These are phyloP conservation scores for Trematomus bernacchii DNA, from an alignment of 2,797 vertebrate species.

Conservation along the genomic window DNA sequence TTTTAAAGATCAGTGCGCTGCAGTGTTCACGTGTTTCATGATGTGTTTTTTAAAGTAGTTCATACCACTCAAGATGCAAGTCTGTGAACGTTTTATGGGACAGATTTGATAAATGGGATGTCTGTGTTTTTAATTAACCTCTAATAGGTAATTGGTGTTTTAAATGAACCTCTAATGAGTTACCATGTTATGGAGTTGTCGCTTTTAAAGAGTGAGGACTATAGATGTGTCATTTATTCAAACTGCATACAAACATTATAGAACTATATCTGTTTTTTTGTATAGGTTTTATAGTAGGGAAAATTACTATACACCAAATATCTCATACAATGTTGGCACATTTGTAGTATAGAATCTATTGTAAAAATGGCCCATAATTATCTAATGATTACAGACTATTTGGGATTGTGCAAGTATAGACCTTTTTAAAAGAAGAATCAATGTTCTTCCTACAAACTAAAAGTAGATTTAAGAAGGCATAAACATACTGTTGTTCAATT, in stretches of 20 bases:
- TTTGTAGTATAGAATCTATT: neutral
- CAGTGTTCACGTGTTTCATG: neutral
- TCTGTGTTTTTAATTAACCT: neutral
- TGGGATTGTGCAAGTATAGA: neutral
- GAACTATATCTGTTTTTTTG: neutral
- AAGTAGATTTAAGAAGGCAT: neutral
- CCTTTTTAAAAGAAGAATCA: neutral
- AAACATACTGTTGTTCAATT: neutral
- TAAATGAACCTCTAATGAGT: neutral
- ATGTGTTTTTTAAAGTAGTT: neutral
- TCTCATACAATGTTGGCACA: neutral
- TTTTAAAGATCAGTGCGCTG: constrained; percentile 86
- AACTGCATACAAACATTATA: neutral
- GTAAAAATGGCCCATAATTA: neutral
- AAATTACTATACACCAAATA: neutral
- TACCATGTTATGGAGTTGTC: neutral
- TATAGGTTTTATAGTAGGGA: neutral
- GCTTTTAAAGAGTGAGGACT: neutral
- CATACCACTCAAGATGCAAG: neutral
- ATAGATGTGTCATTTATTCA: neutral
- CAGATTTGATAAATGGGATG: neutral
- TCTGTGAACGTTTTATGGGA: neutral
- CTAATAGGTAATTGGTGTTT: neutral
- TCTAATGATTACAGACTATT: neutral
- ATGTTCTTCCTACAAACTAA: neutral